Base-by-base conservation (phyloP, 2,797 vertebrate species). In the Urophycis tenuis region DNA sequence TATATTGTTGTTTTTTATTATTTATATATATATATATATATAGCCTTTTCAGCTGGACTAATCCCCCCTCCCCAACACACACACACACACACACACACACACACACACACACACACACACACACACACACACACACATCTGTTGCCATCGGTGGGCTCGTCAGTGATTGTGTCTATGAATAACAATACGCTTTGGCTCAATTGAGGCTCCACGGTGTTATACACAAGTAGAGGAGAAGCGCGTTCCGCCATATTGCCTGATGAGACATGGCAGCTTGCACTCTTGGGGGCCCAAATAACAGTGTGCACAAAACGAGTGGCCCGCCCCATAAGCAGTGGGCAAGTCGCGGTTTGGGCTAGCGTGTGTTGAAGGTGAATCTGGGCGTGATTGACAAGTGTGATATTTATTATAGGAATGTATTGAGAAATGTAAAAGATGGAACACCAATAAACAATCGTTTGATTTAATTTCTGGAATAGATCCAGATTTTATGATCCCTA, bases 101-200 rank as follows among this genome's bases (percentile, higher is more conserved):
- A 39, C 36, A 3, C 12, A 39, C 36, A 3, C 36, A 39, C 36
- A 3, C 39, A 12, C 39, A 41, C 39, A 5, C 39, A 41, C 39
- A 39, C 36, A 17, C 39, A 41, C 39, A 17, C 39, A 41, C 39
- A 17, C 39, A 41, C 39, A 41, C 3, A 75, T 84, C 82, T 82
- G 87, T 77, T 77, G 60, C 86, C 89, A 90, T 88, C 89, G 90
- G 87, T 85, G 84, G 78, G 76, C 77, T 85, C 75, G n/a, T 84
- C 33, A 39, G 39, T 34, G 73, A 29, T n/a, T 74, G 19, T 35
- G 12, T 30, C 36, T 45, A 49, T 35, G 33, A 35, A 34, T 25
- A 32, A 8, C 32, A 22, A 8, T 72, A 22, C 3, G n/a, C 72
- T 41, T 49, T 29, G 53, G 53, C 53, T 64, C 53, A 64, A 29